Evolutionary conservation across 2,113 vertebrate species (phyloP).

Genomic region (Amphiprion ocellaris): DNA sequence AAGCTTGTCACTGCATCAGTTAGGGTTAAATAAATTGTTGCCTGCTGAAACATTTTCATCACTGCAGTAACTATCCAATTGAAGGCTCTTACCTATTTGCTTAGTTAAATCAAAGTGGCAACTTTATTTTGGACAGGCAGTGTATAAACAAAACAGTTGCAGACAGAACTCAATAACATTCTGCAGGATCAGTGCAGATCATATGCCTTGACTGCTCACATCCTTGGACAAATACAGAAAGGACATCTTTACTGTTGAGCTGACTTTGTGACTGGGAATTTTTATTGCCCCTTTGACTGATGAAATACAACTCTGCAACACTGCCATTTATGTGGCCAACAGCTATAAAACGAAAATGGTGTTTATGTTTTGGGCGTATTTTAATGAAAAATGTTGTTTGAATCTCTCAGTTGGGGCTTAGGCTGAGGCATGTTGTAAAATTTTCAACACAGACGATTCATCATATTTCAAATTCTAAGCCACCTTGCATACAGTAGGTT

Average conservation of each 20-base stretch:
- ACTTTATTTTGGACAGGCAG: no score
- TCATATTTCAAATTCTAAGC: background rate
- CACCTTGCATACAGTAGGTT: background rate
- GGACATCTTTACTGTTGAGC: slow-evolving; percentile 15
- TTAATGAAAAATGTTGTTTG: background rate
- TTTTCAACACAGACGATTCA: no score
- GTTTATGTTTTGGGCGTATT: background rate
- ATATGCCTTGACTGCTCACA: background rate
- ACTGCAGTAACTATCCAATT: no score
- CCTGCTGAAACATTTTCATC: no score
- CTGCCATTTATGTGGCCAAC: slow-evolving; percentile 10
- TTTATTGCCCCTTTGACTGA: slow-evolving; percentile 35
- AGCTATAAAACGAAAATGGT: background rate
- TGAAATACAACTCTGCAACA: slow-evolving; percentile 26
- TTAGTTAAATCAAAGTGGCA: no score
- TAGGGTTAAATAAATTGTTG: no score
- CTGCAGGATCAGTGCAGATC: background rate
- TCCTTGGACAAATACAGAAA: slow-evolving; percentile 10
- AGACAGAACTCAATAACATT: background rate
- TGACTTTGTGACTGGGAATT: slow-evolving; percentile 13
- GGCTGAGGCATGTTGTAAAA: no score
- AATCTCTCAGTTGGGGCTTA: no score
- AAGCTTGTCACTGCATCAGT: no score
- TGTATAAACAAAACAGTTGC: slow-evolving; percentile 13
- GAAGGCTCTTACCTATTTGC: no score